These are phyloP conservation scores for Raja brachyura DNA, from an alignment of 2,113 vertebrate genomes.

Conservation along the genomic window DNA sequence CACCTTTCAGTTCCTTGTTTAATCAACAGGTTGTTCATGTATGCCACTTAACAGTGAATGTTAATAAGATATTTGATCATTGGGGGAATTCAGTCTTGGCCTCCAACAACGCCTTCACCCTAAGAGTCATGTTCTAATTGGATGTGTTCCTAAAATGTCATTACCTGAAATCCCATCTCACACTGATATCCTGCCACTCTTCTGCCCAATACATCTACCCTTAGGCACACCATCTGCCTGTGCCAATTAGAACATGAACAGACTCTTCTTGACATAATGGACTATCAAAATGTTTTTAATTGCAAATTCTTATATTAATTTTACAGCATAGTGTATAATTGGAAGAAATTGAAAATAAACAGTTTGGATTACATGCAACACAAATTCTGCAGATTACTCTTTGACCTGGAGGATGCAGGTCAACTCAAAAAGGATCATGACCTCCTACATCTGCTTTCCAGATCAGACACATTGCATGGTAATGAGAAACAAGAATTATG, in stretches of 20 bases:
- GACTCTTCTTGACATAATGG: neutral
- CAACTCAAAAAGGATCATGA: neutral
- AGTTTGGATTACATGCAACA: no score
- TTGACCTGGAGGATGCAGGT: neutral
- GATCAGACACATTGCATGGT: neutral
- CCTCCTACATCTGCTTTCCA: neutral
- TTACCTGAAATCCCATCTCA: neutral
- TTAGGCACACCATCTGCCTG: neutral
- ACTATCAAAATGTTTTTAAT: neutral
- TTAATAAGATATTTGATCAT: neutral
- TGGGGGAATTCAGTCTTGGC: neutral
- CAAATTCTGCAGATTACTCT: neutral
- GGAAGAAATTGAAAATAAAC: neutral
- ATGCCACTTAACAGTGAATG: neutral
- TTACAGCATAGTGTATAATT: neutral
- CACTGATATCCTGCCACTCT: neutral
- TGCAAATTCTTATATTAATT: neutral
- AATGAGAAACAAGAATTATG: neutral
- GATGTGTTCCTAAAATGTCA: neutral
- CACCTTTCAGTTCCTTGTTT: neutral
- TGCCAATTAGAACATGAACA: neutral
- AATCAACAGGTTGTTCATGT: neutral
- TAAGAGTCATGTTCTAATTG: neutral
- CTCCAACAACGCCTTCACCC: neutral
- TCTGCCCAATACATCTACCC: neutral